Evolutionary conservation across 2,888 invertebrate genomes (phyloP), one percentile per base, ranked within the genome.

Genomic region (Lycia hirtaria): DNA sequence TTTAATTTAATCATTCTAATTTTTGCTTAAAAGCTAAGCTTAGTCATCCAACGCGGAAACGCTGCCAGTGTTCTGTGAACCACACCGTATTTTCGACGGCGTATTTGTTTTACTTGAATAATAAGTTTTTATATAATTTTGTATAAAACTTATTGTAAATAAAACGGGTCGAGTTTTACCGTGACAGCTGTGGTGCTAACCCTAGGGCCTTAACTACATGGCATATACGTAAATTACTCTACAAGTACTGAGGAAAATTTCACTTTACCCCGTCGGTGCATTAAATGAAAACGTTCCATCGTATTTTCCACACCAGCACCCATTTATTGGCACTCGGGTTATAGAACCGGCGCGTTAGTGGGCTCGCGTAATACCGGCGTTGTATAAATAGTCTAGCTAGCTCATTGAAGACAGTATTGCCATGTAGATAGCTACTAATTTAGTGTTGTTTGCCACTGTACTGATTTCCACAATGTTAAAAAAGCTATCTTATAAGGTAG

Each of bases 241-340:
- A 14, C 45, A 24, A 35, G 30, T 56, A 48, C n/a, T 41, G 5
- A 43, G 28, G 49, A 37, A 44, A 59, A 54, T 53, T 50, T 45
- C 43, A 50, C 45, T 49, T 44, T 45, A 47, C 51, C n/a, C 49
- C 45, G 26, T 47, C 45, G 33, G 48, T 43, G 20, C 35, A 40
- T 37, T 50, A 41, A 54, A 40, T 43, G 37, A 41, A 51, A 50
- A 60, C 47, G 45, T 48, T 55, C 47, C 19, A 28, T 30, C 45
- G 55, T 51, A 60, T 50, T 54, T 51, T 50, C 49, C 55, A 38
- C 54, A 22, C 45, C 40, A 47, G 45, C 51, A 50, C 55, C 35
- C 47, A 45, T 49, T 55, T 55, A 60, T 60, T 51, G 47, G 47
- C 32, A 51, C 51, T 47, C 40, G 17, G 28, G 45, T 26, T 52